Evolutionary conservation across 2,113 vertebrate species (phyloP).

Genomic region (Phaethornis superciliosus): DNA sequence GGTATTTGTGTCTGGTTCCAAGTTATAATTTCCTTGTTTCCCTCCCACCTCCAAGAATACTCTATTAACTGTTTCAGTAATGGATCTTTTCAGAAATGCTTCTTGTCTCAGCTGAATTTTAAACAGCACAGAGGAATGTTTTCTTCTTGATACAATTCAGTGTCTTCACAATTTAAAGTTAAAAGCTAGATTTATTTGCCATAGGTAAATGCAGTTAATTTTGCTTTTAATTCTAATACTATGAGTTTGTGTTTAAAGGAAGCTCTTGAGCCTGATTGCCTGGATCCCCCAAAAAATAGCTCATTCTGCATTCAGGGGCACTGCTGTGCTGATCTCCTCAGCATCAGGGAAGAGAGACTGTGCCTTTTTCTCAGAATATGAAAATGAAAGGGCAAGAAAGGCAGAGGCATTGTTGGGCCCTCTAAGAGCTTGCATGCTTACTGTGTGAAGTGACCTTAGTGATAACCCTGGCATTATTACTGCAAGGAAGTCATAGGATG

Average conservation of each 20-base stretch:
- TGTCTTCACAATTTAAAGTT: not conserved
- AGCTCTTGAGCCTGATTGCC: not conserved
- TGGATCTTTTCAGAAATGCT: not conserved
- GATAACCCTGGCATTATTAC: not conserved
- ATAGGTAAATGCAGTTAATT: not conserved
- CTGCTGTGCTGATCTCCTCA: not conserved
- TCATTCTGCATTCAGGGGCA: not conserved
- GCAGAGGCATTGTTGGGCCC: not conserved
- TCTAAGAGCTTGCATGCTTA: not conserved
- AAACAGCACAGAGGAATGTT: not conserved
- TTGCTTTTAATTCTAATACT: not conserved
- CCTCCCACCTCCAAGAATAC: not conserved
- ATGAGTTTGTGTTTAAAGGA: not conserved
- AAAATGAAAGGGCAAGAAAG: not conserved
- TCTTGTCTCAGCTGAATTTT: not conserved
- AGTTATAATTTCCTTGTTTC: not conserved
- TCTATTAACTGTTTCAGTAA: not conserved
- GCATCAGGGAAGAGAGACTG: not conserved
- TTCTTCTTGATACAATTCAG: not conserved
- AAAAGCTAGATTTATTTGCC: not conserved
- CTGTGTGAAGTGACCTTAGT: not conserved
- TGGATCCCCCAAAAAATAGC: not conserved
- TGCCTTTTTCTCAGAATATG: not conserved
- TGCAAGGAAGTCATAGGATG: not conserved
- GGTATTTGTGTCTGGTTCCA: not conserved